Base-by-base conservation (phyloP, 2,113 vertebrate species). In the Tachuris rubrigastra region DNA sequence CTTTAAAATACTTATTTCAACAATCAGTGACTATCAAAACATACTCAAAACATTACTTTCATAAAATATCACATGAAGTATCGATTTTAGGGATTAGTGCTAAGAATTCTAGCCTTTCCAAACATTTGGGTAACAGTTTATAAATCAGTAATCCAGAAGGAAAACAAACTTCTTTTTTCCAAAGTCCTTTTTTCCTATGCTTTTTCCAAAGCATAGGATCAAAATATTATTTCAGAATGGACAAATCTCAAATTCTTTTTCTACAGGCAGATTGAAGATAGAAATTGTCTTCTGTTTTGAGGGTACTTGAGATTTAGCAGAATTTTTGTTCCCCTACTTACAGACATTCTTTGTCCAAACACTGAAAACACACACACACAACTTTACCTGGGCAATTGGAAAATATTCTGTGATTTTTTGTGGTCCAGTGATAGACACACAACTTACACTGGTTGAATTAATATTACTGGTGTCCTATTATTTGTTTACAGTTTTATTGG, bases 371-470 rank as follows among this genome's bases (percentile, higher is more conserved):
- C 23, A n/a, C 28, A 65, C 5, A 11, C 7, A 50, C 39, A 69
- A 42, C 46, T 92, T 92, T 63, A 76, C n/a, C 66, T 18, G 74
- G 37, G 72, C 69, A 77, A 33, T 33, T 76, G 85, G 71, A 73
- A 96, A 93, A 69, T 37, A 49, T 82, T 91, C 85, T 73, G 53
- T 69, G 62, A 69, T 85, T 87, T 91, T 79, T 71, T 80, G 67
- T 81, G 58, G 58, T 73, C 37, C 59, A 74, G 83, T 1, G 78
- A 59, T 8, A 90, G 88, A 87, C 87, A 94, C 72, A 87, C 65
- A 89, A 69, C 66, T 95, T 75, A 59, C 66, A 3, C 91, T 88
- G 82, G 76, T 94, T 82, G 91, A 93, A 87, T 97, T 94, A 79
- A 53, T 83, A 28, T 66, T 74, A n/a, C 52, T 88, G 42, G 13